These are phyloP conservation scores for Columba guinea DNA, from an alignment of 2,797 vertebrate genomes.

Conservation along the genomic window DNA sequence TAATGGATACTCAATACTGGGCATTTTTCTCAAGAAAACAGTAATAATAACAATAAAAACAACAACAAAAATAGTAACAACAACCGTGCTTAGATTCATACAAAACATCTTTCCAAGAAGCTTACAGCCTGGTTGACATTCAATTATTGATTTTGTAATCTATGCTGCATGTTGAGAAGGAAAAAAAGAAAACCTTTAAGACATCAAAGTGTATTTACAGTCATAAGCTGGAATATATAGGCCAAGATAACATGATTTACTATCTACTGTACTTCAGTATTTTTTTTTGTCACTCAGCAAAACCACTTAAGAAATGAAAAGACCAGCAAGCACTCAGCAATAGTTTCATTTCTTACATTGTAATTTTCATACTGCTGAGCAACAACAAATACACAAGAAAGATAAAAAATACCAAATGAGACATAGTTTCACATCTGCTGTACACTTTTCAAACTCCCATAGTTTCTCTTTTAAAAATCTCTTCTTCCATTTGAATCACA, in stretches of 20 bases:
- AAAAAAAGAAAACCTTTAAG: neutral
- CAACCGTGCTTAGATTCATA: neutral
- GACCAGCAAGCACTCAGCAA: neutral
- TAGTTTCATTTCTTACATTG: neutral
- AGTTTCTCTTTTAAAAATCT: slow-evolving; percentile 2
- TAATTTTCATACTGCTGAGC: neutral
- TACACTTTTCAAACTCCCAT: slow-evolving; percentile 38
- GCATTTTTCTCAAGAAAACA: neutral
- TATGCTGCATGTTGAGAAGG: neutral
- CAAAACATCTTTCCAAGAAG: neutral
- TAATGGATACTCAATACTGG: neutral
- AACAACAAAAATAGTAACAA: accelerated
- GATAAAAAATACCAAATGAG: neutral
- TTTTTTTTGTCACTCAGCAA: neutral
- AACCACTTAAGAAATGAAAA: neutral
- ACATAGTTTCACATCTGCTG: neutral
- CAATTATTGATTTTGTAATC: neutral
- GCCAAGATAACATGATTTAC: neutral
- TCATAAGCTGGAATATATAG: neutral
- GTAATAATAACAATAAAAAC: neutral
- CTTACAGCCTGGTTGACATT: neutral
- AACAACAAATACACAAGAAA: neutral
- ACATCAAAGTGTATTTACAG: neutral
- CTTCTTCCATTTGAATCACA: slow-evolving; percentile 60
- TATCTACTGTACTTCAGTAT: neutral